These are phyloP conservation scores for Drosophila greeni DNA, from an alignment of 2,888 invertebrate species.

Conservation along the genomic window DNA sequence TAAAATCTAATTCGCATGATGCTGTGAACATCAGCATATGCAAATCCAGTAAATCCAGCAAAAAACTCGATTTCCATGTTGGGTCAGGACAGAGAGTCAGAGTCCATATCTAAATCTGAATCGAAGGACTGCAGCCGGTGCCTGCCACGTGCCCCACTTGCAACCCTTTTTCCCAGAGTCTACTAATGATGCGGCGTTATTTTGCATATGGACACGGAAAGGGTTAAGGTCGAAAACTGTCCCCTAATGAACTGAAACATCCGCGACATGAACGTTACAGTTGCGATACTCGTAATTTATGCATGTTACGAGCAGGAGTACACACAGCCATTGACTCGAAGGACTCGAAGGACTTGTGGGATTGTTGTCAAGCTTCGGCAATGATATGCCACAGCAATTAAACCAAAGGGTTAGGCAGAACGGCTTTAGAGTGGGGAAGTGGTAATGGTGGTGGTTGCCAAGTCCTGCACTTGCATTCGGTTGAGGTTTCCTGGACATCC, in stretches of 20 bases:
- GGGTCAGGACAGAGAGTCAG: constrained; percentile 20
- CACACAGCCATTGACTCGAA: constrained; percentile 66
- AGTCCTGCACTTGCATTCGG: constrained; percentile 2
- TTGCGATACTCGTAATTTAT: constrained; percentile 61
- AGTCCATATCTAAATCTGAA: constrained; percentile 20
- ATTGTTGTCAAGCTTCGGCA: constrained; percentile 32
- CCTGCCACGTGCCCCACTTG: constrained; percentile 60
- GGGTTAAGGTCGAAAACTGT: constrained; percentile 28
- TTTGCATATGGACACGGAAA: constrained; percentile 62
- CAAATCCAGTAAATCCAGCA: constrained; percentile 50
- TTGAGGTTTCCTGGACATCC: constrained; percentile 32
- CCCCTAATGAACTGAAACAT: constrained; percentile 68
- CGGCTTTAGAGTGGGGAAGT: not conserved
- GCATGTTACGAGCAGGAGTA: constrained; percentile 40
- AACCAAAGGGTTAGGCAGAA: constrained; percentile 35
- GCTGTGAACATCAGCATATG: constrained; percentile 63
- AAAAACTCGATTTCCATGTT: constrained; percentile 29
- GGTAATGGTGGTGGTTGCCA: not conserved
- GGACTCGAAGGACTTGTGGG: constrained; percentile 1
- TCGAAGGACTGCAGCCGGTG: constrained; percentile 28
- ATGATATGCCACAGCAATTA: constrained; percentile 41
- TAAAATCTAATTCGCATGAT: constrained; percentile 47
- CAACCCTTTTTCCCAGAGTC: constrained; percentile 56
- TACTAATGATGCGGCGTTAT: constrained; percentile 72
- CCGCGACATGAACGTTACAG: constrained; percentile 56